A percentile compares a stretch with the other conserved stretches of the same genome.
Conservation (phyloP, 2,797 vertebrate species). For the Clarias fuscus region DNA sequence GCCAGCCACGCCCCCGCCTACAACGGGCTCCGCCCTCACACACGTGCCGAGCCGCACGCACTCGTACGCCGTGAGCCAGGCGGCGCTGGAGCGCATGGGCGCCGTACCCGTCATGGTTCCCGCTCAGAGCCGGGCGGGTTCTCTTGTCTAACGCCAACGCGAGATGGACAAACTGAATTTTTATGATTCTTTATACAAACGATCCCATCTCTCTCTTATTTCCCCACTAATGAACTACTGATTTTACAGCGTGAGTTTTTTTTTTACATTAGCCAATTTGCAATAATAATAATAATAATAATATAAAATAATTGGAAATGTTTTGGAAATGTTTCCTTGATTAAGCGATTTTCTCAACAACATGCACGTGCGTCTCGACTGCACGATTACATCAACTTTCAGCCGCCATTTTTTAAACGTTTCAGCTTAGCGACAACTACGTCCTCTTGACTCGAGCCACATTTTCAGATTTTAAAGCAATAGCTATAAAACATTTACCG, state of each 20-base stretch:
- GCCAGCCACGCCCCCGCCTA: constrained; percentile 65
- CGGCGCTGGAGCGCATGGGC: constrained; percentile 91
- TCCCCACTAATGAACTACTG: constrained; percentile 17
- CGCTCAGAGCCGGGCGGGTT: constrained; percentile 93
- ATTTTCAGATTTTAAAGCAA: constrained; percentile 1
- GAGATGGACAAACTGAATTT: constrained; percentile 10
- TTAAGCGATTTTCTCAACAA: not conserved
- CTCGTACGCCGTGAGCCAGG: constrained; percentile 90
- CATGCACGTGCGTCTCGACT: not conserved
- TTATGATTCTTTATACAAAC: constrained; percentile 9
- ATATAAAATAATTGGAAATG: not conserved
- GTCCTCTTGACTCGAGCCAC: not conserved
- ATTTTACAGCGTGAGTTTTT: constrained; percentile 12
- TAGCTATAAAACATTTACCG: not conserved
- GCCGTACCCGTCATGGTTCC: constrained; percentile 97
- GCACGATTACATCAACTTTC: not conserved
- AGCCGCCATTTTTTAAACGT: not conserved
- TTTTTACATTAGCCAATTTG: constrained; percentile 28
- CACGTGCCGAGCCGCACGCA: constrained; percentile 68
- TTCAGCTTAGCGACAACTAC: not conserved
- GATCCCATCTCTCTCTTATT: constrained; percentile 34
- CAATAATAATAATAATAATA: constrained; percentile 37
- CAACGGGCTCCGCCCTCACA: constrained; percentile 63
- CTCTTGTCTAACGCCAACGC: constrained; percentile 78
- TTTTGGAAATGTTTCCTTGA: not conserved